Evolutionary conservation across 2,888 invertebrate species (phyloP), one percentile per base, ranked within the genome.

Genomic region (Maniola hyperantus): DNA sequence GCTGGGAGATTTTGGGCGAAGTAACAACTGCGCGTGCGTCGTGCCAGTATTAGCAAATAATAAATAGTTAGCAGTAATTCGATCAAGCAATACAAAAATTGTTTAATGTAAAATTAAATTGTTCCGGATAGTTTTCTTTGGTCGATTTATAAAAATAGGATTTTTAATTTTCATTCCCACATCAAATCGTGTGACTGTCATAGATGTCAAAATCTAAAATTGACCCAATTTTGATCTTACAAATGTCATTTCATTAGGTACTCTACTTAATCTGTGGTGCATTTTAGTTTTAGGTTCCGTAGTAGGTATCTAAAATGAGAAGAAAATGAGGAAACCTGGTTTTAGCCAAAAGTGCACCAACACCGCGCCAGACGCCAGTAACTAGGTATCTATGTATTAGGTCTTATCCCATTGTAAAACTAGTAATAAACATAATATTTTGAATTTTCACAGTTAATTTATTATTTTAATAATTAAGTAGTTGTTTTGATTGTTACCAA

Each of bases 1-100:
- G 95, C 93, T 94, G 89, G 91, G 93, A 91, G 93, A 93, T 93
- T 93, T 93, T 92, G 89, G 50, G 20, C 91, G 90, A 90, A 84
- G 89, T 88, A 84, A 84, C 87, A 91, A 88, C 88, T 92, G 91
- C 92, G 92, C 91, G 91, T 92, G 92, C 92, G 92, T 91, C 90
- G 88, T 87, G 83, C 81, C 84, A 87, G 82, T 87, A 83, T 82
- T 81, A 85, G 83, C 81, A 83, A 86, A 84, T 84, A 85, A 88
- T 86, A 87, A 78, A 83, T 80, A 77, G 77, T 82, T 74, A 79
- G 79, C 79, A 76, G 74, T 77, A 81, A 81, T 80, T 79, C 65
- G 74, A 78, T 78, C 73, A 74, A 80, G 74, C 68, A 75, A 73
- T 77, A 72, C 65, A 73, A 78, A 81, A 82, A 79, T 72, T 74